Evolutionary conservation across 2,113 vertebrate species (phyloP).

Genomic region (Geothlypis trichas): DNA sequence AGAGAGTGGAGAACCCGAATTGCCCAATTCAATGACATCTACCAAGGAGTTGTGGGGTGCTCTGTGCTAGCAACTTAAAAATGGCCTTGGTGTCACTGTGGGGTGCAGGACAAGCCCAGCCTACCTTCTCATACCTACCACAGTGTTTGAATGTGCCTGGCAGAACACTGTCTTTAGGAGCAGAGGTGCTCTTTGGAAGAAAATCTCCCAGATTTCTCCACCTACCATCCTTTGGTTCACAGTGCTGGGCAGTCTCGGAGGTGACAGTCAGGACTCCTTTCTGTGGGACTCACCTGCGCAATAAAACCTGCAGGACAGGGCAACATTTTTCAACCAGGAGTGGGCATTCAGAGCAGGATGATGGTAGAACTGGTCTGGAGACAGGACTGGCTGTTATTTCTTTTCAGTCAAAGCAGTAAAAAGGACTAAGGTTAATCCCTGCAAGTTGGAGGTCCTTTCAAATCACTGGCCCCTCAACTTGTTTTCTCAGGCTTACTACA

Average conservation of each 20-base stretch:
- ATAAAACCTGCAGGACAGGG: neutral
- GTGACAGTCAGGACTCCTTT: neutral
- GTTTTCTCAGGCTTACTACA: neutral
- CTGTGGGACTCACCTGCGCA: neutral
- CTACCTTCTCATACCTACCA: neutral
- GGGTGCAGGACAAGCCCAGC: neutral
- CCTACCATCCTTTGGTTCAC: neutral
- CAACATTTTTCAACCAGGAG: neutral
- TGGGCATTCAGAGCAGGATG: neutral
- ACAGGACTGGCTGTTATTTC: neutral
- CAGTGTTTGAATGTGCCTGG: neutral
- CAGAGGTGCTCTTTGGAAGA: neutral
- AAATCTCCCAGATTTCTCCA: neutral
- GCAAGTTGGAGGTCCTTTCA: neutral
- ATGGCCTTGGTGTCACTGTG: neutral
- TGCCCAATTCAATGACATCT: neutral
- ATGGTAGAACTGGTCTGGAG: neutral
- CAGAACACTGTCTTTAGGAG: neutral
- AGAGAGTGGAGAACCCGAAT: neutral
- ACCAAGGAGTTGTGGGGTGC: neutral
- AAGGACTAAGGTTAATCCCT: neutral
- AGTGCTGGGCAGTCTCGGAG: accelerated
- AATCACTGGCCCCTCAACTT: neutral
- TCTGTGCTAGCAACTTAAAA: neutral
- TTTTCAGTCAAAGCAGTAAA: neutral